Conservation (phyloP, 2,888 invertebrate genomes). For the Eristalis arbustorum region DNA sequence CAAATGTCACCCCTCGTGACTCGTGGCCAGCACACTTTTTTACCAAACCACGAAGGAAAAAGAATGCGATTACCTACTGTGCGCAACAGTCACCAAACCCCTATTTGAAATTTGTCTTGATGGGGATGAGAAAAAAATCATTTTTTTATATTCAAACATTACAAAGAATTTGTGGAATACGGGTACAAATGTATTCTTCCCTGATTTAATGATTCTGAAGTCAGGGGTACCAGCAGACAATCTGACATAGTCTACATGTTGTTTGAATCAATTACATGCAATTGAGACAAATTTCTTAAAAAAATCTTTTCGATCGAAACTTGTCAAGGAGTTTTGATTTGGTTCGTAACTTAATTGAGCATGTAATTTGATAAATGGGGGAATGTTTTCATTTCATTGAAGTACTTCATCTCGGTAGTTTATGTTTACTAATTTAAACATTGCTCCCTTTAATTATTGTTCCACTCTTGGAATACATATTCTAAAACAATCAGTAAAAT, state of each 20-base stretch:
- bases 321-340: background rate
- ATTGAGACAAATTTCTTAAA: slow-evolving; percentile 40
- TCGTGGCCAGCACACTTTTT: slow-evolving; percentile 61
- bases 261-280: slow-evolving; percentile 42
- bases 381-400: slow-evolving; percentile 1
- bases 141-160: background rate
- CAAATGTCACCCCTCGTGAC: slow-evolving; percentile 47
- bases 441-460: no score
- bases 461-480: no score
- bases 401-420: background rate
- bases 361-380: slow-evolving; percentile 44
- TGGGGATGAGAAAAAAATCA: background rate
- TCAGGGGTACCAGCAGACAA: slow-evolving; percentile 58
- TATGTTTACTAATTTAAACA: no score
- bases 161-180: slow-evolving; percentile 38
- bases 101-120: slow-evolving; percentile 38
- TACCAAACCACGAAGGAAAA: slow-evolving; percentile 10
- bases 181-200: slow-evolving; percentile 51
- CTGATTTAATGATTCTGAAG: background rate
- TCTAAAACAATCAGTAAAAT: no score
- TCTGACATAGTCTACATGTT: background rate
- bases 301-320: background rate
- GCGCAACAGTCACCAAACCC: slow-evolving; percentile 49
- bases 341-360: slow-evolving; percentile 34
- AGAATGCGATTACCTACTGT: slow-evolving; percentile 30